Evolutionary conservation across 2,797 vertebrate species (phyloP), one percentile per base, ranked within the genome.

Genomic region (Sphenodon punctatus): DNA sequence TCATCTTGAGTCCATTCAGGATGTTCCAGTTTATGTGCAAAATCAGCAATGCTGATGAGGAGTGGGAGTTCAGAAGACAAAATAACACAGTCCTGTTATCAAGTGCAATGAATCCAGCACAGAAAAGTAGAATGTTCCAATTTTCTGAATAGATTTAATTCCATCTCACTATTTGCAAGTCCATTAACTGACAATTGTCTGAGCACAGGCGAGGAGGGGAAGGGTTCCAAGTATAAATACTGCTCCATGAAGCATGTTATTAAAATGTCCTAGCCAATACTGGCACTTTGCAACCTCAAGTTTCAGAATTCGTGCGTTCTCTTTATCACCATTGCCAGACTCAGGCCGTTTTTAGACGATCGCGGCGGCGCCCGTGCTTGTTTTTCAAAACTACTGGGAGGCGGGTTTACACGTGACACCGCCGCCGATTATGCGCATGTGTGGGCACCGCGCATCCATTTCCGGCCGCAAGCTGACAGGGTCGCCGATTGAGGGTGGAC

Each of bases 241-340:
- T 89, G 87, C 78, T 86, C 75, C 82, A 38, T 51, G 46, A 90
- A 87, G 88, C 78, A 92, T 87, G 53, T 90, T 84, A 84, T 91
- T 88, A 89, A 93, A 93, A 94, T 85, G 89, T 88, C 88, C 93
- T 86, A 75, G 65, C 74, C 34, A 84, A 83, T 86, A 89, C 45
- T 84, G 88, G 70, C 0, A 43, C 69, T 87, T 85, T 63, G 80
- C 86, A 85, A 86, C 82, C 75, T 74, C 64, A 75, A 30, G 84
- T 0, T 90, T 76, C 51, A 61, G 55, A 76, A 67, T 43, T 65
- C 45, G 81, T 77, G 72, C 51, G 6, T 38, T 73, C 82, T 66
- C 78, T 74, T 72, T 56, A 79, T 75, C 77, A 81, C 34, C 17
- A 58, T 75, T 72, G 85, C 90, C 75, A n/a, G n/a, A n/a, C n/a